Base-by-base conservation (phyloP, 2,113 vertebrate species). In the Cygnus buccinator region DNA sequence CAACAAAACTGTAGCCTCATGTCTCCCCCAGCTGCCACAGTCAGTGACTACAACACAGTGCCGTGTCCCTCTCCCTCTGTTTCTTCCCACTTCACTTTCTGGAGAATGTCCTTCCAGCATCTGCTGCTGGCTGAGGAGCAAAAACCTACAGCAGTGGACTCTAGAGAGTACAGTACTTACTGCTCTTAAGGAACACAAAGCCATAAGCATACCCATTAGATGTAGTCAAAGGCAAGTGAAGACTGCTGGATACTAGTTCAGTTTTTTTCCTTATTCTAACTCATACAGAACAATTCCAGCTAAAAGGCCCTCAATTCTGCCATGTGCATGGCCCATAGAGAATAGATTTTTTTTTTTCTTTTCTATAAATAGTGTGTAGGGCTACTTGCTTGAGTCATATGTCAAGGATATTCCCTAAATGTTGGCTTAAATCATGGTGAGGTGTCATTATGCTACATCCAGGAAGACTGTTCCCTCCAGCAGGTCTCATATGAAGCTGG, bases 131-230 rank as follows among this genome's bases (percentile, higher is more conserved):
- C 26, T 84, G 55, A 84, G 21, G 21, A 44, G 37, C 28, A 87
- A 77, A 71, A 71, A 8, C 15, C n/a, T 55, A 10, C 22, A 23
- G 3, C 13, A 62, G 17, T 9, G 33, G 5, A 37, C 31, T 65
- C 3, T 52, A 46, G 19, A 21, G 66, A 70, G 8, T 0, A 2
- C n/a, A 55, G 20, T 21, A 52, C 3, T 2, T 52, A 22, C 13
- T 63, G 6, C 11, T 10, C 5, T 20, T 3, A 13, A 67, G 28
- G 41, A 62, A 68, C 33, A 33, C 8, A 67, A 89, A 84, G 35
- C n/a, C 25, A 46, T 50, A 13, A 10, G 14, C 28, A 23, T 55
- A 5, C 2, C 19, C 18, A 13, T 43, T 50, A 13, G 18, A 52
- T 2, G 2, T 28, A 4, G 55, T 59, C 46, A 62, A 84, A 87